Evolutionary conservation across 2,797 vertebrate species (phyloP), one percentile per base, ranked within the genome.

Genomic region (Sebastes kiyomatsui): DNA sequence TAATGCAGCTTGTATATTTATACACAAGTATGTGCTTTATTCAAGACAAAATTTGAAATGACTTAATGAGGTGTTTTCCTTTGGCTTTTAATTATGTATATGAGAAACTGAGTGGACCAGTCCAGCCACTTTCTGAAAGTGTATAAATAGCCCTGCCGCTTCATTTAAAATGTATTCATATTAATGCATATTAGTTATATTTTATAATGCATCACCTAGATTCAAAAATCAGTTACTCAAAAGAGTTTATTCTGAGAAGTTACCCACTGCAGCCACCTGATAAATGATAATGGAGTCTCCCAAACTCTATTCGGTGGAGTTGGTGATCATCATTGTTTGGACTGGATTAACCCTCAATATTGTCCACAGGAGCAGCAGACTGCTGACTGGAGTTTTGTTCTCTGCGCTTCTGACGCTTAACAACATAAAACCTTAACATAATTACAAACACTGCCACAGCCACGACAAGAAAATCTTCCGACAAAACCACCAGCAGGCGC

Each of bases 341-440:
- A 58, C 6, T 38, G 22, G 2, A 14, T 33, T 69, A 75, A 78
- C 71, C 58, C 11, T 70, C 52, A n/a, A 3, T 6, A 2, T 79
- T 77, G 38, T 75, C 66, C 16, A 8, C 32, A 11, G 77, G 38
- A 54, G n/a, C 68, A 35, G 71, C 1, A 9, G 52, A 8, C 33
- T 71, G 64, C 18, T 72, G 85, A 18, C 1, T 60, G 1, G 13
- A 23, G 56, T 30, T 77, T 54, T 58, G 84, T 35, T 87, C 81
- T 79, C 78, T 77, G 32, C 16, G 49, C 69, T 79, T 89, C 33
- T 80, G 89, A 22, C 30, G 55, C 49, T 77, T 87, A 20, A 90
- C 77, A 1, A 90, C 73, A 16, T 85, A 92, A 82, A 90, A 85
- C 23, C 86, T 76, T 5, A 90, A 58, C 0, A 82, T 65, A 30